Conservation (phyloP, 1,140 invertebrate species). For the Drosophila trapezifrons region DNA sequence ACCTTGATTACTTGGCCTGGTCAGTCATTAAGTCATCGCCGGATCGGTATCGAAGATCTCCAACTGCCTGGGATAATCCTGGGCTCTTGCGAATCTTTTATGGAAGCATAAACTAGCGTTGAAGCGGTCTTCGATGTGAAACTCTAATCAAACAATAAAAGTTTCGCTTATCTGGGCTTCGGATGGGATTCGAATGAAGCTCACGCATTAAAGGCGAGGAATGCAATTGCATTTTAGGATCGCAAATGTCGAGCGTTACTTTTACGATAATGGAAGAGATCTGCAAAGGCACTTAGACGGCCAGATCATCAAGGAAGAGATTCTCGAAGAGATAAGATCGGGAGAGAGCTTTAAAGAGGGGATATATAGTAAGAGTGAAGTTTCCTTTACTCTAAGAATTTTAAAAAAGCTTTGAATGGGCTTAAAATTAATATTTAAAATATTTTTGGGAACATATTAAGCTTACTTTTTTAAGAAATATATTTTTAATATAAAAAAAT, state of each 20-base stretch:
- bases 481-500: no score
- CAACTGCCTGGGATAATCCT: slow-evolving; percentile 49
- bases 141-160: slow-evolving; percentile 58
- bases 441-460: background rate
- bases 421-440: background rate
- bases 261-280: slow-evolving; percentile 46
- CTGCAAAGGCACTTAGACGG: slow-evolving; percentile 31
- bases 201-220: slow-evolving; percentile 34
- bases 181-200: slow-evolving; percentile 2
- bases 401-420: background rate
- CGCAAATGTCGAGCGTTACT: slow-evolving; percentile 41
- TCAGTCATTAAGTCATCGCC: slow-evolving; percentile 73
- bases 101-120: slow-evolving; percentile 57
- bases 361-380: background rate
- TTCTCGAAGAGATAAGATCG: slow-evolving; percentile 8
- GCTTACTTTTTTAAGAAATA: no score
- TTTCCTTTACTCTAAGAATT: background rate
- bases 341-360: background rate
- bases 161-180: slow-evolving; percentile 22
- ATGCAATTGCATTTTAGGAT: slow-evolving; percentile 36
- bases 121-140: slow-evolving; percentile 21
- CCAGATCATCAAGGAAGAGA: slow-evolving; percentile 20
- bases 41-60: slow-evolving; percentile 2
- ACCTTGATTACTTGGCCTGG: slow-evolving; percentile 46
- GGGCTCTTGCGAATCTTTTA: slow-evolving; percentile 57